Evolutionary conservation across 1,140 invertebrate species (phyloP), one percentile per base, ranked within the genome.

Genomic region (Aphidius gifuensis): DNA sequence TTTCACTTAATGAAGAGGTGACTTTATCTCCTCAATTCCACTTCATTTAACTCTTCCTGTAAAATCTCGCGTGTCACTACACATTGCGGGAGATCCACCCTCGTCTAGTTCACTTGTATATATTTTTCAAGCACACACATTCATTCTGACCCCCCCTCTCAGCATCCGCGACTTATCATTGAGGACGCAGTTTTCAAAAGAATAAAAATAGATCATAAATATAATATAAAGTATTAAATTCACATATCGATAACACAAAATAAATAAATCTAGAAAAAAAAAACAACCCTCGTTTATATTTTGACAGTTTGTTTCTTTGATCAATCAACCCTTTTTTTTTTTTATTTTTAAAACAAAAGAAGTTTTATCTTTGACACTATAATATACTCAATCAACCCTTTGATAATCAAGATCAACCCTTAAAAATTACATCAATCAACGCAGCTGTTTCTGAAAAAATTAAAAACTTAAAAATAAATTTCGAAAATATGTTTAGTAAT

Each of bases 21-120:
- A 61, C 62, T 67, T 55, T 67, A 67, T 67, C 66, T 67, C 53
- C 62, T 66, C 56, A 66, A 66, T 64, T 66, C 65, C 65, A 66
- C 62, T 66, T 66, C 62, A 66, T 66, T 66, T 64, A 63, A 66
- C 65, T 66, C 65, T 66, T 66, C 65, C 65, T 64, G 65, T 64
- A 58, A 40, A 64, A 32, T 32, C 59, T 67, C 65, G 62, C 66
- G 66, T 67, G 66, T 67, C 66, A 67, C 58, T 64, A 50, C 51
- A 67, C 66, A 67, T 61, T 50, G 60, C 42, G 43, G 56, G 54
- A 62, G 47, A 32, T 54, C 61, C 54, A 62, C 61, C 61, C 61
- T 62, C 53, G 42, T 42, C 53, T 55, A 40, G 39, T 55, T 55
- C 53, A 38, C 53, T 32, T 32, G 23, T 32, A 32, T 32, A 32